phyloP scores from a whole-genome alignment of 1,140 invertebrate species.

The Conus betulinus region DNA sequence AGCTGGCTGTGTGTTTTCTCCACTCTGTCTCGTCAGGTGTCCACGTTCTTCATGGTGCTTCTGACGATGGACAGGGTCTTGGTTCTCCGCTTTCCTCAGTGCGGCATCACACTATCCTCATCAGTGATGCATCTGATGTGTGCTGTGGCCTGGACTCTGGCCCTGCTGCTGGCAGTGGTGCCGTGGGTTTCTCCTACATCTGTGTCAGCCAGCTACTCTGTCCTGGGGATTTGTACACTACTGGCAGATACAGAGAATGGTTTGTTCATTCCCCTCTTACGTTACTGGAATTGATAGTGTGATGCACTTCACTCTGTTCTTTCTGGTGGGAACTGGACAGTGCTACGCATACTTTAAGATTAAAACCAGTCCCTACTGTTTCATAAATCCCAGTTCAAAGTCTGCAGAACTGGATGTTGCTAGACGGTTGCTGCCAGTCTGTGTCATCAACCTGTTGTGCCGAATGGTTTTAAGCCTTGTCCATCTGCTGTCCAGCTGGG shows the following conservation, averaged over 20 bases:
- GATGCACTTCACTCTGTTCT: neutral
- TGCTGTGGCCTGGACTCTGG: too few species aligned
- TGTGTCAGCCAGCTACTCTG: too few species aligned
- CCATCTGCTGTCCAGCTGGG: neutral
- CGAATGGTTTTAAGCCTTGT: neutral
- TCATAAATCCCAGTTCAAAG: neutral
- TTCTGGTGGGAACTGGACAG: neutral
- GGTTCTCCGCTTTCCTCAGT: neutral
- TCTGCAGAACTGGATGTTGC: neutral
- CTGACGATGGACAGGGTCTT: neutral
- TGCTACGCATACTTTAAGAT: neutral
- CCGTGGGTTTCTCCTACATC: too few species aligned
- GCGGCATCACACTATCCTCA: neutral
- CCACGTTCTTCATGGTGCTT: neutral
- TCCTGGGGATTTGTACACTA: neutral
- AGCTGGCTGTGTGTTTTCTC: neutral
- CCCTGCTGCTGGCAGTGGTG: too few species aligned
- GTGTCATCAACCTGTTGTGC: too few species aligned
- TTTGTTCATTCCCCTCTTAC: neutral
- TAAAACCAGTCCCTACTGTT: neutral
- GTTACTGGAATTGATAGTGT: neutral
- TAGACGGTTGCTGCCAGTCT: neutral
- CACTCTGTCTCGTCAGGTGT: neutral
- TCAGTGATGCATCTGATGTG: too few species aligned
- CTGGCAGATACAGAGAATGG: neutral